These are phyloP conservation scores for Pseudorasbora parva DNA, from an alignment of 2,113 vertebrate species.

Conservation along the genomic window DNA sequence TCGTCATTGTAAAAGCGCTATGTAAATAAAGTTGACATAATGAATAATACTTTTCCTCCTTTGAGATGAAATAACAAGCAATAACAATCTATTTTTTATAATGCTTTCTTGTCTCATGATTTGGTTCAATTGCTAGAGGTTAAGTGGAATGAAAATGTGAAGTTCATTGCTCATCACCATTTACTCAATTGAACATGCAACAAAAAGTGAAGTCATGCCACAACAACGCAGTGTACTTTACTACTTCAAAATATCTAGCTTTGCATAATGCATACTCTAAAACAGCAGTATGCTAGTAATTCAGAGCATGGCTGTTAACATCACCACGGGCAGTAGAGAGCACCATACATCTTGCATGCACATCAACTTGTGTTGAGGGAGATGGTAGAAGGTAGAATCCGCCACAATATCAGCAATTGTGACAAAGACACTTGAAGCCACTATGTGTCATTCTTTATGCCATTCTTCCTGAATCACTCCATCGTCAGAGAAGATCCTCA, in stretches of 20 bases:
- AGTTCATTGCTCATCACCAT: too few relatives aligned
- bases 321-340: neutral
- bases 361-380: neutral
- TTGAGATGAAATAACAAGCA: neutral
- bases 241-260: neutral
- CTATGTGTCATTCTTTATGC: slow-evolving; percentile 27
- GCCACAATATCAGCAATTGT: neutral
- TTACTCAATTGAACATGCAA: neutral
- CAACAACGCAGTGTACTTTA: neutral
- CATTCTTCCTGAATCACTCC: slow-evolving; percentile 26
- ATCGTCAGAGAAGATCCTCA: neutral
- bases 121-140: neutral
- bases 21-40: too few relatives aligned
- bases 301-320: neutral
- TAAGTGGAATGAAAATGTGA: neutral
- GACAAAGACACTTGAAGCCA: neutral
- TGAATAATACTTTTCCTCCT: too few relatives aligned
- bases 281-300: neutral
- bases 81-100: neutral
- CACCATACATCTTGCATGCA: neutral
- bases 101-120: neutral
- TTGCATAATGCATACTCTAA: neutral
- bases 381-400: neutral
- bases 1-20: too few relatives aligned
- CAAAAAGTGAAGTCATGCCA: neutral